Conservation (phyloP, 2,113 vertebrate species). For the Pedionomus torquatus region DNA sequence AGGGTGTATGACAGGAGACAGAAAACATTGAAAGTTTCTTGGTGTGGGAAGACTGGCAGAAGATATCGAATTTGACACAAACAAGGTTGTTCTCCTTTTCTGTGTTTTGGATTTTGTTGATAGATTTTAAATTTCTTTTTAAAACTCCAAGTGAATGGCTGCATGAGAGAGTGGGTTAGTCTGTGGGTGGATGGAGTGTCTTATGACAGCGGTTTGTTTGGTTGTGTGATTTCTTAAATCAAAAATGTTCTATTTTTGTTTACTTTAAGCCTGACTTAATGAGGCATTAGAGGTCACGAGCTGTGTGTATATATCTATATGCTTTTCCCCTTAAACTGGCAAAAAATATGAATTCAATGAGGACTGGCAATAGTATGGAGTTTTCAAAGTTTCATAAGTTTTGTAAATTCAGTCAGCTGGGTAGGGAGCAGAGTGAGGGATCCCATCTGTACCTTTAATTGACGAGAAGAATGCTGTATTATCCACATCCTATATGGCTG, state of each 20-base stretch:
- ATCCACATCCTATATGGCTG: accelerated
- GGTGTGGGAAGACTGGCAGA: not conserved
- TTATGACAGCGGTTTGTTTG: not conserved
- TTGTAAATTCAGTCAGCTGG: not conserved
- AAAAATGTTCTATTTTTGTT: not conserved
- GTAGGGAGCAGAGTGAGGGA: not conserved
- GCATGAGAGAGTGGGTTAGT: not conserved
- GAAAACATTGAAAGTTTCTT: not conserved
- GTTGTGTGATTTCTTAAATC: not conserved
- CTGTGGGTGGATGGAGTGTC: not conserved
- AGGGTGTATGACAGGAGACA: not conserved
- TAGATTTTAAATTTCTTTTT: not conserved
- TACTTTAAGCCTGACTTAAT: not conserved
- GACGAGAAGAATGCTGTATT: not conserved
- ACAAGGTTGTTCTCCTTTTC: not conserved
- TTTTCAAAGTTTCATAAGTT: not conserved
- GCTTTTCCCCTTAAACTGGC: not conserved
- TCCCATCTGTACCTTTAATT: not conserved
- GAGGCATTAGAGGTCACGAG: not conserved
- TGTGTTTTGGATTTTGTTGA: not conserved
- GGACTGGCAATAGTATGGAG: not conserved
- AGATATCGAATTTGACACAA: not conserved
- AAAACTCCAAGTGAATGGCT: not conserved
- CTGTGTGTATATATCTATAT: not conserved
- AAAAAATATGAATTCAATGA: not conserved